These are phyloP conservation scores for Sinocyclocheilus maitianheensis DNA, from an alignment of 2,113 vertebrate genomes.

Conservation along the genomic window DNA sequence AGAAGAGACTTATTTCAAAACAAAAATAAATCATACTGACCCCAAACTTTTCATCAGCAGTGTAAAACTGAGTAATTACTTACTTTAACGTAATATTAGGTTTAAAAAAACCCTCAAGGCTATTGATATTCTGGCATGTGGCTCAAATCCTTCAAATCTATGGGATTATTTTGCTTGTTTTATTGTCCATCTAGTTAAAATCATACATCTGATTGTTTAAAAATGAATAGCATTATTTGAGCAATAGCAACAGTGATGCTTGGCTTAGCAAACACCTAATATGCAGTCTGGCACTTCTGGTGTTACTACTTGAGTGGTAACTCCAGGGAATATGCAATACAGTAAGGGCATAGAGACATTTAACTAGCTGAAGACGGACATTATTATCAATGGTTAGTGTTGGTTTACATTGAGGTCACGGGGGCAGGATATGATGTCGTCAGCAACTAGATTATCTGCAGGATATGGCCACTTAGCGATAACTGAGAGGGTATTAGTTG, in stretches of 20 bases:
- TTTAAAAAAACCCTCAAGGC: too few relatives aligned
- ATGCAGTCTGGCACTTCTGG: neutral
- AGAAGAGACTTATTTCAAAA: too few relatives aligned
- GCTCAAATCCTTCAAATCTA: neutral
- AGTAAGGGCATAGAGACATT: neutral
- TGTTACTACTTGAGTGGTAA: neutral
- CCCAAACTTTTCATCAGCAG: too few relatives aligned
- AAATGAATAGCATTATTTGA: neutral
- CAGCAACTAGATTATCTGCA: slow-evolving; percentile 35
- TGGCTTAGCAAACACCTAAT: neutral
- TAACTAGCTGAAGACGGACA: slow-evolving; percentile 11
- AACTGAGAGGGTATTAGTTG: neutral
- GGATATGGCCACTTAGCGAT: slow-evolving; percentile 35
- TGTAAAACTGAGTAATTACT: too few relatives aligned
- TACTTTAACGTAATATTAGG: too few relatives aligned
- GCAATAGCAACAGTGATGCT: neutral
- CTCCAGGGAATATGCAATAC: neutral
- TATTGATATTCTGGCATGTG: neutral
- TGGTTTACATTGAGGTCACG: slow-evolving; percentile 36
- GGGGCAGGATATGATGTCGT: slow-evolving; percentile 23
- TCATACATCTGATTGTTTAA: neutral
- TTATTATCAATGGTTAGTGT: slow-evolving; percentile 34
- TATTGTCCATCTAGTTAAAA: neutral
- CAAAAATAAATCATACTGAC: too few relatives aligned
- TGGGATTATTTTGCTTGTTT: neutral